These are phyloP conservation scores for Metacarcinus magister DNA, from an alignment of 2,888 invertebrate species.

Conservation along the genomic window DNA sequence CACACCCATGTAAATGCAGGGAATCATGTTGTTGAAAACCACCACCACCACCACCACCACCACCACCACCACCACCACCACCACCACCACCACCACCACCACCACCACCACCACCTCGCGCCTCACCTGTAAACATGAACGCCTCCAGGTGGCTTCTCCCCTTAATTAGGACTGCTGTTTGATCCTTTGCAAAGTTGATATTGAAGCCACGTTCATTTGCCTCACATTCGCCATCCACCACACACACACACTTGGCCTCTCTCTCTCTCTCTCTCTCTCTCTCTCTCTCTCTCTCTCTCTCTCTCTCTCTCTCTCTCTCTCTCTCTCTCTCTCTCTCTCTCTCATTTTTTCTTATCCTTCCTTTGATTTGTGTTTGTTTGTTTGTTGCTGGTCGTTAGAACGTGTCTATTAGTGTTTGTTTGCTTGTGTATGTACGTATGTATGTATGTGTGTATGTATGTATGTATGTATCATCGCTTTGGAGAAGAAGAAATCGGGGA, in stretches of 20 bases:
- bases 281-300: neutral
- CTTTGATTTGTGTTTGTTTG: neutral
- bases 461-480: neutral
- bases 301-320: neutral
- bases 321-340: neutral
- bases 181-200: conserved; percentile 26
- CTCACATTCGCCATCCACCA: neutral
- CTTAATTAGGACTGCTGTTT: neutral
- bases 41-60: too few relatives aligned
- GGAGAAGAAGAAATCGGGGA: neutral
- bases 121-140: conserved; percentile 26
- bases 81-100: neutral
- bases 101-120: neutral
- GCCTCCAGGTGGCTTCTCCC: conserved; percentile 26
- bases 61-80: neutral
- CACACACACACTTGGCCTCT: neutral
- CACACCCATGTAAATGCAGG: too few relatives aligned
- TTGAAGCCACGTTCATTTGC: conserved; percentile 6
- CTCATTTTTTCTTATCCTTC: neutral
- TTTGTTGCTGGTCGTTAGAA: neutral
- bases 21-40: too few relatives aligned
- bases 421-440: neutral
- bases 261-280: neutral
- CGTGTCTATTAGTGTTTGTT: neutral
- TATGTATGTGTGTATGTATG: neutral